Evolutionary conservation across 2,888 invertebrate genomes (phyloP).

Genomic region (Ecdyonurus torrentis): DNA sequence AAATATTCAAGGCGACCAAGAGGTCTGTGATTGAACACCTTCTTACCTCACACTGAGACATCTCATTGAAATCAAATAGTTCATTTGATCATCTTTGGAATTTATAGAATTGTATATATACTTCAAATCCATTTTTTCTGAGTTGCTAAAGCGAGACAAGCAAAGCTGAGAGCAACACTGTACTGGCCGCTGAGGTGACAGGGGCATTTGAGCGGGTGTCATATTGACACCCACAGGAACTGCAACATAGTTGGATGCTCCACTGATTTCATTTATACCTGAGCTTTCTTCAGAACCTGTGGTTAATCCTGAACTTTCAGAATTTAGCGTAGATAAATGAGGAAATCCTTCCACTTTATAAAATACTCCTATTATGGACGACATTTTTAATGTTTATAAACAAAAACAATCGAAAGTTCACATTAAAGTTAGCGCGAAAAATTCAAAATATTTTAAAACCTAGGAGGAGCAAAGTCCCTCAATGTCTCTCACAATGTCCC

Average conservation of each 20-base stretch:
- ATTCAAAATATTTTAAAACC: too few relatives aligned
- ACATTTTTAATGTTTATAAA: not conserved
- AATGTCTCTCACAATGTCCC: too few relatives aligned
- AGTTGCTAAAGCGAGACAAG: not conserved
- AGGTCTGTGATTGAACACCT: not conserved
- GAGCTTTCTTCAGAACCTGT: not conserved
- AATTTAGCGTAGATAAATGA: not conserved
- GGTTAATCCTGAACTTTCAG: not conserved
- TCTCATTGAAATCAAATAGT: not conserved
- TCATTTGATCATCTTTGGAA: not conserved
- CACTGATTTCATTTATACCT: too few relatives aligned
- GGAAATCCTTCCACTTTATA: not conserved
- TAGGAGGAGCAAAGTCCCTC: too few relatives aligned
- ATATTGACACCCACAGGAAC: not conserved
- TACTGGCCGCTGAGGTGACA: not conserved
- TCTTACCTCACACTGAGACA: not conserved
- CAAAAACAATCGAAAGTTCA: too few relatives aligned
- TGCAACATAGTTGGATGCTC: not conserved
- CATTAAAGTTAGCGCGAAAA: too few relatives aligned
- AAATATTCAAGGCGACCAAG: not conserved
- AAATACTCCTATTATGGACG: not conserved
- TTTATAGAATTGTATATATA: not conserved
- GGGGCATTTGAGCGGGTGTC: not conserved
- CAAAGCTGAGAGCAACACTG: not conserved
- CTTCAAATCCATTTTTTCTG: not conserved